Evolutionary conservation across 2,113 vertebrate species (phyloP).

Genomic region (Hoplias malabaricus): DNA sequence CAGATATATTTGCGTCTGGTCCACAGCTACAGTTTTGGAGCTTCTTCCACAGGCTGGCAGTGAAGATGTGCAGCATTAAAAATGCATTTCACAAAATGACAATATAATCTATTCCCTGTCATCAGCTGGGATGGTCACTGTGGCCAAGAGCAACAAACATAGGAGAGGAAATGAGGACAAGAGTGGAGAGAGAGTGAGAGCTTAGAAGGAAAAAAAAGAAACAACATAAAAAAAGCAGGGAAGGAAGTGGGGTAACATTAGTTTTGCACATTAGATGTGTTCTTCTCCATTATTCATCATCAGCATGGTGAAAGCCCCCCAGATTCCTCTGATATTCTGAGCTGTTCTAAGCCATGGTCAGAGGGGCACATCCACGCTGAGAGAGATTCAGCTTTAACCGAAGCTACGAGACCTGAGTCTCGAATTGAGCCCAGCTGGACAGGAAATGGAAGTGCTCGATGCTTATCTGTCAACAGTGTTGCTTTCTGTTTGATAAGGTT

Average conservation of each 20-base stretch:
- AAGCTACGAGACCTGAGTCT: conserved; percentile 24
- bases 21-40: neutral
- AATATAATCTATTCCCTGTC: conserved; percentile 29
- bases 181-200: conserved; percentile 11
- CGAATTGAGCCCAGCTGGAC: conserved; percentile 10
- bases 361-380: conserved; percentile 15
- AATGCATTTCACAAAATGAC: conserved; percentile 50
- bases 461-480: conserved; percentile 30
- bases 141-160: conserved; percentile 49
- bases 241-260: conserved; percentile 46
- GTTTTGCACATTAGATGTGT: conserved; percentile 45
- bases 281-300: conserved; percentile 48
- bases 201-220: neutral
- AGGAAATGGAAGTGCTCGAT: conserved; percentile 24
- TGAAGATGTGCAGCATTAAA: conserved; percentile 45
- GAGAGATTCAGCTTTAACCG: conserved; percentile 15
- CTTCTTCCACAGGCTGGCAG: conserved; percentile 8
- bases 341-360: conserved; percentile 34
- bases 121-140: neutral
- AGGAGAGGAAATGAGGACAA: conserved; percentile 42
- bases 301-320: conserved; percentile 34
- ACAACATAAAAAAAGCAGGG: conserved; percentile 17
- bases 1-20: neutral
- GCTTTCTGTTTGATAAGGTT: conserved; percentile 40
- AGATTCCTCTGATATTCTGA: conserved; percentile 23